phyloP scores from a whole-genome alignment of 2,888 invertebrate species.

The Microctonus aethiopoides region DNA sequence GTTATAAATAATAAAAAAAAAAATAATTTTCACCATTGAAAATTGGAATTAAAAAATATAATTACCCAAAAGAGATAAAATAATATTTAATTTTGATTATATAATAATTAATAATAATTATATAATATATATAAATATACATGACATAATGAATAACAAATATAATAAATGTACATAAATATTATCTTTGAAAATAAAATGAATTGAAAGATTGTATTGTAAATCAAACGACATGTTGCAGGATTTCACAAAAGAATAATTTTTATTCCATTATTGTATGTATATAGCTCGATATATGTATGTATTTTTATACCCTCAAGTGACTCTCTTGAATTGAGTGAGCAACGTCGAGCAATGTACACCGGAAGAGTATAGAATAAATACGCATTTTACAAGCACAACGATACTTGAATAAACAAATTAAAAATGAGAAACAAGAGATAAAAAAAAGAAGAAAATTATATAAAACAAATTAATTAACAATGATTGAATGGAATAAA shows the following conservation, averaged over 20 bases:
- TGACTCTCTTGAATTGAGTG: background rate
- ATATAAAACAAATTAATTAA: background rate
- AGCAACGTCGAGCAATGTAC: background rate
- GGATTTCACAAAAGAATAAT: background rate
- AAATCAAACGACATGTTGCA: background rate
- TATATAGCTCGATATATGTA: background rate
- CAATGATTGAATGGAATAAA: background rate
- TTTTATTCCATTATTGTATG: background rate
- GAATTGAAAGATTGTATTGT: background rate
- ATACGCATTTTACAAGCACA: background rate
- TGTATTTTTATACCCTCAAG: background rate
- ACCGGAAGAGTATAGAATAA: background rate
- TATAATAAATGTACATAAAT: too few species aligned
- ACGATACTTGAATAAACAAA: background rate
- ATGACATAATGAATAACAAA: too few species aligned
- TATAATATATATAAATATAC: too few species aligned
- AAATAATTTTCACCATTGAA: too few species aligned
- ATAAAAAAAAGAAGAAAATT: background rate
- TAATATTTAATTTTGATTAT: background rate
- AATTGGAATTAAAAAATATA: too few species aligned
- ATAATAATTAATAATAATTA: too few species aligned
- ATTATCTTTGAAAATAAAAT: background rate
- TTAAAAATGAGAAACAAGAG: background rate
- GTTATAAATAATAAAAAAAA: too few species aligned
- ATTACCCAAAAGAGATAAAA: background rate